These are phyloP conservation scores for Psilanteris sp. DNA, from an alignment of 1,140 invertebrate species.

Conservation along the genomic window DNA sequence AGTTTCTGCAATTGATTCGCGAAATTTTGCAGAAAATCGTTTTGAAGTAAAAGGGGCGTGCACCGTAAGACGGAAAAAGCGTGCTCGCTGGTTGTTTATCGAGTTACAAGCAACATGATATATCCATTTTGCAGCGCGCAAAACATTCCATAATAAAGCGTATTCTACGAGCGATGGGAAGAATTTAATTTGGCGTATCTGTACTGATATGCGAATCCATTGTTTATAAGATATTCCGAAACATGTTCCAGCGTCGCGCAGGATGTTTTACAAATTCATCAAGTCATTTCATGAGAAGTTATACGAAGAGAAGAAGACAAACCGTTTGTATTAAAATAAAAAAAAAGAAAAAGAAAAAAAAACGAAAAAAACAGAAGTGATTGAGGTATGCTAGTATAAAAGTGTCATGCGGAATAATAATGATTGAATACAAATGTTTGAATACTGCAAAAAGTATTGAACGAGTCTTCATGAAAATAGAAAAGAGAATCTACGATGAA, in stretches of 20 bases:
- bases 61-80: constrained; percentile 11
- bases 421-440: constrained; percentile 59
- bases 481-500: constrained; percentile 51
- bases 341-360: too few species aligned
- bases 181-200: constrained; percentile 38
- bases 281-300: constrained; percentile 41
- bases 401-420: constrained; percentile 57
- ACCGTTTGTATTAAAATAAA: constrained; percentile 37
- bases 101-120: constrained; percentile 14
- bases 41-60: constrained; percentile 7
- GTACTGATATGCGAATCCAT: constrained; percentile 17
- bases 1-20: constrained; percentile 46
- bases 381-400: constrained; percentile 17
- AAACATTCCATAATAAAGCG: constrained; percentile 27
- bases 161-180: constrained; percentile 15
- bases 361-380: constrained; percentile 35
- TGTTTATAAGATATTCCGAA: constrained; percentile 30
- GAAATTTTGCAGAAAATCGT: constrained; percentile 29
- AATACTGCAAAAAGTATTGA: constrained; percentile 37
- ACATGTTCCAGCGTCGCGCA: constrained; percentile 6
- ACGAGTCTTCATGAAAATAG: constrained; percentile 36
- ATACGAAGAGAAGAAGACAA: constrained; percentile 9
- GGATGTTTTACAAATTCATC: constrained; percentile 51
- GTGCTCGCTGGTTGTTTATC: constrained; percentile 11
- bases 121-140: background rate